Percentiles rank a stretch among this genome's conserved stretches.
These are phyloP conservation scores for Caenorhabditis latens DNA, from an alignment of 1,140 invertebrate genomes.

Conservation along the genomic window DNA sequence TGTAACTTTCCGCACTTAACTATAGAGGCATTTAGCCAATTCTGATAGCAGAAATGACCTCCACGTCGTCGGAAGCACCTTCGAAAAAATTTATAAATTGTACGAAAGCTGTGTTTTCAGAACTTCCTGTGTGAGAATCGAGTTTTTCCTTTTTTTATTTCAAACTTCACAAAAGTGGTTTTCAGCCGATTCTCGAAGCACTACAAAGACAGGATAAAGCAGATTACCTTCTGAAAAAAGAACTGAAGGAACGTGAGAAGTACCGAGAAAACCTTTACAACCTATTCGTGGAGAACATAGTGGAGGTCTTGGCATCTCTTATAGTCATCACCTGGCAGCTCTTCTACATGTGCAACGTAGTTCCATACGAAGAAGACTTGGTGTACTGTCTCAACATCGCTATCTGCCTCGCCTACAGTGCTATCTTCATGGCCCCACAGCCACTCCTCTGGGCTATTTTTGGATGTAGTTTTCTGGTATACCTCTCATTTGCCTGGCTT, in stretches of 20 bases:
- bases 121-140: no score
- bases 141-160: no score
- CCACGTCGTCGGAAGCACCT: no score
- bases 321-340: not conserved
- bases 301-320: not conserved
- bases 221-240: not conserved
- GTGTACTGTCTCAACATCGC: not conserved
- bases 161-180: not conserved
- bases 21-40: no score
- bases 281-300: not conserved
- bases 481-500: not conserved
- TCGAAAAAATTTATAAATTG: no score
- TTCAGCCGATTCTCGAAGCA: not conserved
- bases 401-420: not conserved
- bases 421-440: not conserved
- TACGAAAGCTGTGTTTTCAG: no score
- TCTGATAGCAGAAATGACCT: no score
- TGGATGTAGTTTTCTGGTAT: not conserved
- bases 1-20: no score
- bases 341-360: not conserved
- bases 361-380: not conserved
- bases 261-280: not conserved
- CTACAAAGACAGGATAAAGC: not conserved
- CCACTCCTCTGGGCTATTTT: not conserved
- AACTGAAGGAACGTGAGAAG: not conserved